These are phyloP conservation scores for Carcharodon carcharias DNA, from an alignment of 2,797 vertebrate genomes.

Conservation along the genomic window DNA sequence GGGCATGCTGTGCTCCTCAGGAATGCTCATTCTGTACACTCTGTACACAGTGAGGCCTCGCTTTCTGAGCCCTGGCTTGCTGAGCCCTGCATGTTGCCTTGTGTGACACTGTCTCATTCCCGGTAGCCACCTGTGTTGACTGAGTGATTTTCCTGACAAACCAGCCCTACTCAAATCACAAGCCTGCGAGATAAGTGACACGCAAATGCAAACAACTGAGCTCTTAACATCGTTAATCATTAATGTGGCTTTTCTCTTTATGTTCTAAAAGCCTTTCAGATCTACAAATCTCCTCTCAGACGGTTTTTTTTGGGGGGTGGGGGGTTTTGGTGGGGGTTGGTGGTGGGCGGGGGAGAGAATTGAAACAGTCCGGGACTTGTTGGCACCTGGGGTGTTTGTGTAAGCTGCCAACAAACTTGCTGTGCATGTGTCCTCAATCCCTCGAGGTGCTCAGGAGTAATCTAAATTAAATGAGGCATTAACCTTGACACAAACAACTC, in stretches of 20 bases:
- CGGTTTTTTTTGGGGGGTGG: no score
- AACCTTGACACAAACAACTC: background rate
- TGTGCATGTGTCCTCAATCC: background rate
- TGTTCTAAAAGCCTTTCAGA: background rate
- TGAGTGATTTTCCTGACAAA: background rate
- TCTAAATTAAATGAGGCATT: background rate
- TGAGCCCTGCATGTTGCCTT: background rate
- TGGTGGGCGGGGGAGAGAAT: background rate
- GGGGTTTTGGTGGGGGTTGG: no score
- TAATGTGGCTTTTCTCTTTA: background rate
- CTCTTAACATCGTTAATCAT: background rate
- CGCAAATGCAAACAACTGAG: background rate
- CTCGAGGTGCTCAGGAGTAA: background rate
- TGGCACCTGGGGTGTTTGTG: background rate
- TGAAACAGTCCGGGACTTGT: background rate
- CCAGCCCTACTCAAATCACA: background rate
- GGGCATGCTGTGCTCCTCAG: background rate
- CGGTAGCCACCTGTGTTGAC: background rate
- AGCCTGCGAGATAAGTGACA: constrained; percentile 6
- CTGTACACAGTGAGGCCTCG: background rate
- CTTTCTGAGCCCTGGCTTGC: background rate
- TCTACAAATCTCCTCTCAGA: background rate
- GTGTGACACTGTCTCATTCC: background rate
- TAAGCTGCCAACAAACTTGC: background rate
- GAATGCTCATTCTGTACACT: background rate